Conservation (phyloP, 2,113 vertebrate genomes). For the Podilymbus podiceps region DNA sequence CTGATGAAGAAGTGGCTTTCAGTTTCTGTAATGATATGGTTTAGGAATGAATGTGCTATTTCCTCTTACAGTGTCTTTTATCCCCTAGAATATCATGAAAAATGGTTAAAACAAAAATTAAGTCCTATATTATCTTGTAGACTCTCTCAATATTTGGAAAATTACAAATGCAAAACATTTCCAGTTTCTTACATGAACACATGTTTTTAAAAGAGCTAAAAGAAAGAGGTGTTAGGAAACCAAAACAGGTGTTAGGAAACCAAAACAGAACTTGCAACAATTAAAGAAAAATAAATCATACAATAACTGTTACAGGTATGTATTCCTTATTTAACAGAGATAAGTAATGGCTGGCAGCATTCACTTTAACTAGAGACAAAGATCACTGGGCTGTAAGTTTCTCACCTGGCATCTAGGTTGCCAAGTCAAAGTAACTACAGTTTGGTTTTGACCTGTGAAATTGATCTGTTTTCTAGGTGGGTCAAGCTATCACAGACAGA, state of each 20-base stretch:
- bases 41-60: not conserved
- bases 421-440: not conserved
- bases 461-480: not conserved
- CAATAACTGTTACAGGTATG: not conserved
- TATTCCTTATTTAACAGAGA: not conserved
- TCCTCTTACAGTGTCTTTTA: not conserved
- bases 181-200: not conserved
- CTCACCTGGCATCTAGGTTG: not conserved
- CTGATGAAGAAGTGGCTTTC: not conserved
- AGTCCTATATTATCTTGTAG: not conserved
- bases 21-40: not conserved
- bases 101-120: not conserved
- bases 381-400: not conserved
- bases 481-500: not conserved
- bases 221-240: not conserved
- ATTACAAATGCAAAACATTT: not conserved
- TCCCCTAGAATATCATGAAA: not conserved
- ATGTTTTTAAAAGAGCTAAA: not conserved
- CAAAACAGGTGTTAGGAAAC: not conserved
- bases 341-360: not conserved
- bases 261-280: not conserved
- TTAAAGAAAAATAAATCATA: not conserved
- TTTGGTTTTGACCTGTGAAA: not conserved
- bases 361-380: not conserved
- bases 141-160: not conserved